Base-by-base conservation (phyloP, 1,140 invertebrate genomes). In the Octopus sinensis region DNA sequence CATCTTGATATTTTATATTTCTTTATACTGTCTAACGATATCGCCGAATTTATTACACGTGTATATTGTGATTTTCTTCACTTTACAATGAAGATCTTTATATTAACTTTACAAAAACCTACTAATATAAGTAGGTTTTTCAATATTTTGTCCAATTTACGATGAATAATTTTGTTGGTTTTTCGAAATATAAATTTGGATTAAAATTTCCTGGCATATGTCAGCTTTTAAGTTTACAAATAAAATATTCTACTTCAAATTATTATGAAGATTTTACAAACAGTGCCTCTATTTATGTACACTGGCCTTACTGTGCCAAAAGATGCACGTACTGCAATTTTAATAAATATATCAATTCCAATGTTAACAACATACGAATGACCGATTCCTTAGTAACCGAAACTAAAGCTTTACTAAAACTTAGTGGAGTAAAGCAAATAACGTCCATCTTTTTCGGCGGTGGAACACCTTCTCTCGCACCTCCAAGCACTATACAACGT, bases 251-350 rank as follows among this genome's bases (percentile, higher is more conserved):
- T 13, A 13, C 68, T 71, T 13, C 12, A 71, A 71, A 12, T 71
- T 71, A 23, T 71, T 71, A 23, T 71, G 12, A 23, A 71, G n/a
- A 2, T 71, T 71, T 71, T 13, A 71, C 68, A 71, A 4, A 13
- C 12, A n/a, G 2, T 71, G 80, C 43, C 80, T 76, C 71, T n/a
- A 6, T 84, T 56, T 82, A 81, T 76, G 85, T 89, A 76, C 85
- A 90, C 86, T 90, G 89, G 89, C 89, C 89, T 23, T 90, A 87
- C 81, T 90, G 89, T 84, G 82, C 82, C 10, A 88, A 85, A 79
- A 85, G 86, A 77, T 90, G 89, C 82, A 87, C 88, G 23, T 90
- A 90, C 81, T 90, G 89, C 81, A 89, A 90, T 79, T 90, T 89
- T 79, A 90, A 90, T 83, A 90, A 90, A 85, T 90, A 90, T 82